Percentiles rank a stretch among this genome's conserved stretches.
Conservation (phyloP, 2,888 invertebrate genomes). For the Pseudeuparius sepicola region DNA sequence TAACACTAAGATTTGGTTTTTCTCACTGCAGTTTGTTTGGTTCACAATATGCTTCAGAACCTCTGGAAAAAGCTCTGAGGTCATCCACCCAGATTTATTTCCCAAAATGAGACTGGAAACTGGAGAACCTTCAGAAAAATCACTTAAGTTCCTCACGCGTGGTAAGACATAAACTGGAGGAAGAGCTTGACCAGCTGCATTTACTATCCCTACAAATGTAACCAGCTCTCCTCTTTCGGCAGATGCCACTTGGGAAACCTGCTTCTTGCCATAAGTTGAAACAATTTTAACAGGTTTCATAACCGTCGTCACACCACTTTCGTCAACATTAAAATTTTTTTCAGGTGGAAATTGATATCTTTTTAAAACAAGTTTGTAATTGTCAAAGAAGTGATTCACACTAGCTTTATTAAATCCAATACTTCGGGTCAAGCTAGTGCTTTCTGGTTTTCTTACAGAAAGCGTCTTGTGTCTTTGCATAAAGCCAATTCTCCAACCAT, state of each 20-base stretch:
- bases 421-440: slow-evolving; percentile 22
- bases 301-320: slow-evolving; percentile 18
- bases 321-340: slow-evolving; percentile 13
- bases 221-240: slow-evolving; percentile 18
- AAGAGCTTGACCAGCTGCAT: slow-evolving; percentile 18
- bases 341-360: slow-evolving; percentile 3
- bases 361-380: slow-evolving; percentile 8
- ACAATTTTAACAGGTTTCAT: slow-evolving; percentile 15
- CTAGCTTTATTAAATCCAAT: slow-evolving; percentile 16
- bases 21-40: slow-evolving; percentile 7
- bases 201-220: slow-evolving; percentile 20
- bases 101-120: slow-evolving; percentile 15
- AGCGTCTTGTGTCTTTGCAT: slow-evolving; percentile 8
- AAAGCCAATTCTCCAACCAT: slow-evolving; percentile 16
- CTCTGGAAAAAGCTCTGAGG: slow-evolving; percentile 14
- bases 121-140: slow-evolving; percentile 18
- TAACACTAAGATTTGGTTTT: slow-evolving; percentile 14
- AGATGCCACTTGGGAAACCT: slow-evolving; percentile 16
- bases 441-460: slow-evolving; percentile 23
- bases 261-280: slow-evolving; percentile 14
- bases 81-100: slow-evolving; percentile 21
- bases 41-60: slow-evolving; percentile 16
- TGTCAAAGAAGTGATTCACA: slow-evolving; percentile 15
- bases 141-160: slow-evolving; percentile 14
- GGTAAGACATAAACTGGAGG: slow-evolving; percentile 20